Evolutionary conservation across 2,888 invertebrate species (phyloP), one percentile per base, ranked within the genome.

Genomic region (Hyppa rectilinea): DNA sequence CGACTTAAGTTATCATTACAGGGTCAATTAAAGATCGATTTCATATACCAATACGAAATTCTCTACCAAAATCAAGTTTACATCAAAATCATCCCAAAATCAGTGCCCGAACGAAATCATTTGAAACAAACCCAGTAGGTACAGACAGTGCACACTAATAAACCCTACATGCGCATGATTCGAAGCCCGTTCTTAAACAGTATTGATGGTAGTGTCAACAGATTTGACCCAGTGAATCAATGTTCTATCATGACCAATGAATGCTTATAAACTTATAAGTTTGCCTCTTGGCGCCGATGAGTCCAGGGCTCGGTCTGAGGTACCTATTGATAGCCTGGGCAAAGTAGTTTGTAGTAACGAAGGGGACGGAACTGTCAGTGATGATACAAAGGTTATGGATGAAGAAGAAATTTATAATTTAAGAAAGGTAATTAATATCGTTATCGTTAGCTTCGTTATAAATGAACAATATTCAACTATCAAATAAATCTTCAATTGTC

Each of bases 161-260:
- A 77, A 75, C 53, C 61, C 74, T 71, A 60, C 55, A 80, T 64
- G 71, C 71, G 83, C 77, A 83, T 83, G 86, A 84, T 85, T 88
- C 86, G 88, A 85, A 88, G 84, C 80, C 81, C 77, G 83, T 76
- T 83, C 85, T 90, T 89, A 92, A 93, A 89, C 89, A 91, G 92
- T 93, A 93, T 94, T 92, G 93, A 92, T 93, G 92, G 89, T 91
- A 78, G 85, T 91, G 95, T 95, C 93, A 94, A 95, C 89, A 92
- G 91, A 92, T 92, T 86, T 94, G 95, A 95, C 95, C 95, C 87
- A 87, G 76, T 90, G 91, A 94, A 95, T 95, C 94, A 94, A 93
- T 93, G 94, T 87, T 88, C 90, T 90, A 91, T 92, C 92, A 88
- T 88, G 84, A 81, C 80, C 89, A 92, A 93, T 92, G 87, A 91